These are phyloP conservation scores for Drosophila nikananu DNA, from an alignment of 1,140 invertebrate species.

Conservation along the genomic window DNA sequence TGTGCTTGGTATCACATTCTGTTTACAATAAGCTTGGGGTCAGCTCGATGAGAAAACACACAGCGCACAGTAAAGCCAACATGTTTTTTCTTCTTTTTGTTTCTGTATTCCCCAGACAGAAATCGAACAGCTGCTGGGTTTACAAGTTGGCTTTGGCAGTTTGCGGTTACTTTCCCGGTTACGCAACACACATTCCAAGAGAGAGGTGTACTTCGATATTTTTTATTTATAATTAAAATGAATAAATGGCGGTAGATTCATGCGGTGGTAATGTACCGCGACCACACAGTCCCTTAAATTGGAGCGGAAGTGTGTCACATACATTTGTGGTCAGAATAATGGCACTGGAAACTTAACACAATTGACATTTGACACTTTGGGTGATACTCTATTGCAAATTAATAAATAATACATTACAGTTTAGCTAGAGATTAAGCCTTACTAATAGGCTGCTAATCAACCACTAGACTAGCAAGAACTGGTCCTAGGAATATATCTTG, in stretches of 20 bases:
- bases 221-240: constrained; percentile 43
- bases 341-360: neutral
- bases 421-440: neutral
- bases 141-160: constrained; percentile 28
- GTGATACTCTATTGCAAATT: no score
- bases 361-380: constrained; percentile 1
- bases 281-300: constrained; percentile 18
- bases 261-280: constrained; percentile 9
- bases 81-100: constrained; percentile 5
- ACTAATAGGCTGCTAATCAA: no score
- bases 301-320: constrained; percentile 35
- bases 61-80: constrained; percentile 9
- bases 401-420: no score
- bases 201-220: constrained; percentile 15
- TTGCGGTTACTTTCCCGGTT: constrained; percentile 14
- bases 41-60: constrained; percentile 41
- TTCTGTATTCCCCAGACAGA: constrained; percentile 11
- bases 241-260: constrained; percentile 29
- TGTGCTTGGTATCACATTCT: constrained; percentile 41
- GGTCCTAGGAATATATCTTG: neutral
- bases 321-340: constrained; percentile 30
- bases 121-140: constrained; percentile 30
- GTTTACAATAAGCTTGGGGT: constrained; percentile 42
- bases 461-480: neutral
- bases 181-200: constrained; percentile 21